Evolutionary conservation across 2,797 vertebrate species (phyloP), one percentile per base, ranked within the genome.

Genomic region (Pelodytes ibericus): DNA sequence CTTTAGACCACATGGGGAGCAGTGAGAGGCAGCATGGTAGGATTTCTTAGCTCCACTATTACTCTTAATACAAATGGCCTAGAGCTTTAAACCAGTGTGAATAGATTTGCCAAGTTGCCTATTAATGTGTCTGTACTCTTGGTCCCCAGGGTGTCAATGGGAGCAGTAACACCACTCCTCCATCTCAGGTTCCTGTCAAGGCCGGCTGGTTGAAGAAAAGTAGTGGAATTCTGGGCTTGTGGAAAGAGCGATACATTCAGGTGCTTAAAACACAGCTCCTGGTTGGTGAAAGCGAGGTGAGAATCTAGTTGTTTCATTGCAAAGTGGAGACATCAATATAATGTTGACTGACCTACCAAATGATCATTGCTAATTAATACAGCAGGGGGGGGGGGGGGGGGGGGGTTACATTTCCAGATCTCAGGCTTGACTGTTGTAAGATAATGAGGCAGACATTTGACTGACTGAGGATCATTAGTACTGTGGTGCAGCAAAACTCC

Each of bases 131-230:
- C 49, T 53, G 13, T 2, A 16, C 44, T 53, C 0, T 33, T 65
- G 71, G 20, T 65, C 8, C 16, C 26, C 80, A 93, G 91, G 89
- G 86, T 36, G 44, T 85, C 64, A 96, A 96, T 86, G 93, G 94
- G 51, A 91, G 89, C 7, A 83, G 88, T 11, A 88, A 91, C 85
- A 92, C 89, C 72, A 80, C 88, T 4, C 90, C 86, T 80, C 75
- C 85, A 78, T 74, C 88, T 10, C 86, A 79, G 18, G 86, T 81
- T 0, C 85, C 85, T 3, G 93, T 90, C 76, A 98, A 97, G 80
- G 91, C 92, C 0, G 96, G 97, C 82, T 98, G 95, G 96, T 81
- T 99, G 84, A 98, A 98, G 90, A 99, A 96, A 86, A 93, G 90
- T 83, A 90, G 92, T 0, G 93, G 94, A 4, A 78, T 99, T 47